phyloP scores from a whole-genome alignment of 2,113 vertebrate species.

The Pantherophis guttatus region DNA sequence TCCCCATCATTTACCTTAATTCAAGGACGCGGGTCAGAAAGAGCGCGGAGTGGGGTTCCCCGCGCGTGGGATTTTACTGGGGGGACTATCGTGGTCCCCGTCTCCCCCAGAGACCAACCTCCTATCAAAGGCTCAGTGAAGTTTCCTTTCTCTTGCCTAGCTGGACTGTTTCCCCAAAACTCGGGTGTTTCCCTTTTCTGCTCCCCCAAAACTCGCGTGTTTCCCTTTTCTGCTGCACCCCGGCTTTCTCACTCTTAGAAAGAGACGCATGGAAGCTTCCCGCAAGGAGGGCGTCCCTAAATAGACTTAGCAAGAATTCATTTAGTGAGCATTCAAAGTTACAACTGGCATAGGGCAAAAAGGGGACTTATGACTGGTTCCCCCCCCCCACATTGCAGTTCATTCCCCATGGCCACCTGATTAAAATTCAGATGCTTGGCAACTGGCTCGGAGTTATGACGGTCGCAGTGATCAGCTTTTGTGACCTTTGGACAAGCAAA shows the following conservation, averaged over 20 bases:
- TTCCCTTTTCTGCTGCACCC: not conserved
- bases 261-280: not conserved
- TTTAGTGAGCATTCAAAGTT: not conserved
- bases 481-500: too few species aligned
- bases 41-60: too few species aligned
- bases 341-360: not conserved
- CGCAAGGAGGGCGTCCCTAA: not conserved
- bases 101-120: not conserved
- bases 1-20: not conserved
- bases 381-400: not conserved
- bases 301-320: not conserved
- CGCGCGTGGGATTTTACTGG: not conserved
- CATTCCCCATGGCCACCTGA: not conserved
- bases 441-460: not conserved
- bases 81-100: fast-evolving
- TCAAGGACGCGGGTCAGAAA: not conserved
- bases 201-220: too few species aligned
- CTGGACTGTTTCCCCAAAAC: too few species aligned
- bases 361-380: not conserved
- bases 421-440: not conserved
- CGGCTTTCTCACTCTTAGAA: not conserved
- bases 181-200: not conserved
- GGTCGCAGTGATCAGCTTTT: too few species aligned
- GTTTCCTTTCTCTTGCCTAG: not conserved
- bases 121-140: not conserved